These are phyloP conservation scores for Yoshiicerus persimilis DNA, from an alignment of 1,140 invertebrate species.

Conservation along the genomic window DNA sequence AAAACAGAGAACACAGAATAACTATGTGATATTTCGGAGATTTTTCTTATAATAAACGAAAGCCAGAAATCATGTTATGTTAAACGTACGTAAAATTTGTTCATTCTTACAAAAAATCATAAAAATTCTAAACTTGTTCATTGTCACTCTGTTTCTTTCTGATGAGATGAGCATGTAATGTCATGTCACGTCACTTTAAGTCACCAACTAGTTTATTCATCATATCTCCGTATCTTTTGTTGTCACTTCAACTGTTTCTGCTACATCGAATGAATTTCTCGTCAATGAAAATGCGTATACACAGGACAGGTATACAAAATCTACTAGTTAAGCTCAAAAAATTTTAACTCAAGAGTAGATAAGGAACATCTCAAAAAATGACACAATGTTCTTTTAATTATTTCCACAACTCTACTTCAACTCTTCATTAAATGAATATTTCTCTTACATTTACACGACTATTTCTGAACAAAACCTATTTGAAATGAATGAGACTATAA, in stretches of 20 bases:
- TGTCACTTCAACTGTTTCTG: background rate
- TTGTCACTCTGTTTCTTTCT: background rate
- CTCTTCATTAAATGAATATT: background rate
- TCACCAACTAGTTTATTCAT: background rate
- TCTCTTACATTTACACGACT: background rate
- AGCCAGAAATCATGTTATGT: background rate
- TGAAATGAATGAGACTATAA: background rate
- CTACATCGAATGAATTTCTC: background rate
- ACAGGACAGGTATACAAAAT: background rate
- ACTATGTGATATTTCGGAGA: no score
- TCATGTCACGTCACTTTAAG: background rate
- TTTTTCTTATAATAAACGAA: no score
- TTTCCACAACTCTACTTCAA: background rate
- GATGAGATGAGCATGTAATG: background rate
- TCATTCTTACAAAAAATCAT: background rate
- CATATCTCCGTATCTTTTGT: background rate
- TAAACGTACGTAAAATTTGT: background rate
- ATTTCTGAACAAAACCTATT: background rate
- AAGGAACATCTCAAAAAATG: background rate
- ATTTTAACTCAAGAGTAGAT: background rate
- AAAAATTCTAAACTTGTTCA: background rate
- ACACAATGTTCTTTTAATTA: conserved; percentile 2
- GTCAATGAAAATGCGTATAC: background rate
- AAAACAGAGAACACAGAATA: no score
- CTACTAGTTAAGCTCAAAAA: no score